Evolutionary conservation across 2,797 vertebrate species (phyloP).

Genomic region (Lemur catta): DNA sequence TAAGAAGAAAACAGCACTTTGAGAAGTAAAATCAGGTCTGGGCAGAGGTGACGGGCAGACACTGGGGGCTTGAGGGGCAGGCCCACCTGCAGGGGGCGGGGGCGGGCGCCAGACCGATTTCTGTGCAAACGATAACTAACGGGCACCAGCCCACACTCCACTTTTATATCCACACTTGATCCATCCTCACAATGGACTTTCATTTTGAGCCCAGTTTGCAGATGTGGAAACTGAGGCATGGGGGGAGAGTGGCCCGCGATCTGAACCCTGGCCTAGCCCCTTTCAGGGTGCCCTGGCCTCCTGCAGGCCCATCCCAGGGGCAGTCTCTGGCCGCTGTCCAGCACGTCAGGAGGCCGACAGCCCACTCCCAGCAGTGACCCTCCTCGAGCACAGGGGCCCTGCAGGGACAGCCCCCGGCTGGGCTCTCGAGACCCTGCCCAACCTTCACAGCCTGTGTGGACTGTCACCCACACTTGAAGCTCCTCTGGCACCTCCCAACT

Average conservation of each 20-base stretch:
- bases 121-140: no score
- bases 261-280: neutral
- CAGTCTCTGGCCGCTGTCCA: no score
- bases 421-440: neutral
- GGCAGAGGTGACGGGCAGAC: neutral
- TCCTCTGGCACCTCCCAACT: neutral
- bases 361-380: accelerated
- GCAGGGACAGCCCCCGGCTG: neutral
- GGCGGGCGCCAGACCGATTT: neutral
- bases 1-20: neutral
- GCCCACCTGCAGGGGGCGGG: no score
- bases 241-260: neutral
- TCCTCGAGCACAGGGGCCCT: accelerated
- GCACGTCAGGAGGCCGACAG: neutral
- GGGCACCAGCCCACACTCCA: accelerated
- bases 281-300: neutral
- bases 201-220: neutral
- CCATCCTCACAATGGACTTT: neutral
- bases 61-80: neutral
- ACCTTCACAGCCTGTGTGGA: neutral
- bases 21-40: neutral
- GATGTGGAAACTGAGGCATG: neutral
- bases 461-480: neutral
- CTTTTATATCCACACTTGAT: neutral
- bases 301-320: neutral